These are phyloP conservation scores for Cyclophora punctaria DNA, from an alignment of 2,888 invertebrate species.

Conservation along the genomic window DNA sequence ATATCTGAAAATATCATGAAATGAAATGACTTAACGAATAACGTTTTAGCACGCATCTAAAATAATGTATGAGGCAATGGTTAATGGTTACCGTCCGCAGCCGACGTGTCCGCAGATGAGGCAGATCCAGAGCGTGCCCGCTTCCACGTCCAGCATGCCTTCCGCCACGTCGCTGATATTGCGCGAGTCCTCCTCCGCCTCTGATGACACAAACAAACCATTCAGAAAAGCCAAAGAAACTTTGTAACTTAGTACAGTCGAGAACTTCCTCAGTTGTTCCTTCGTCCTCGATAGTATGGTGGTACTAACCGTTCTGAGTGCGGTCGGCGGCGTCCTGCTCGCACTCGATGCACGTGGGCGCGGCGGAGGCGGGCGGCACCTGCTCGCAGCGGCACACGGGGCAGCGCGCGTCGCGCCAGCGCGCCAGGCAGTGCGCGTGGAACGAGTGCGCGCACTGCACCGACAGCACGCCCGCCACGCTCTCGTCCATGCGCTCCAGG, in stretches of 20 bases:
- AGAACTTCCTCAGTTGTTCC: too few species aligned
- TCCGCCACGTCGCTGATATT: slow-evolving; percentile 76
- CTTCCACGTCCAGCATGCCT: slow-evolving; percentile 63
- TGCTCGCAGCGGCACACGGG: slow-evolving; percentile 96
- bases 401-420: slow-evolving; percentile 98
- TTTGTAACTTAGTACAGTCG: too few species aligned
- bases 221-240: too few species aligned
- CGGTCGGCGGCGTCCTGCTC: slow-evolving; percentile 6
- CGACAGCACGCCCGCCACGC: slow-evolving; percentile 96
- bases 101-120: slow-evolving; percentile 99
- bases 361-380: slow-evolving; percentile 85
- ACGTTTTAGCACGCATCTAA: background rate
- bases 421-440: slow-evolving; percentile 94
- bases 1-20: slow-evolving; percentile 41
- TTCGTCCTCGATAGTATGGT: too few species aligned
- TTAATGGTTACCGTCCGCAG: slow-evolving; percentile 80
- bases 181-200: slow-evolving; percentile 69
- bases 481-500: slow-evolving; percentile 98
- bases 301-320: too few species aligned
- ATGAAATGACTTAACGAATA: too few species aligned
- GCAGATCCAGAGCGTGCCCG: slow-evolving; percentile 97
- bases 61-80: background rate
- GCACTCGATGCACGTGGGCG: slow-evolving; percentile 77
- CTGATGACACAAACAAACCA: slow-evolving; percentile 3
- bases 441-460: slow-evolving; percentile 99